A percentile compares a stretch with the other conserved stretches of the same genome.
Conservation (phyloP, 2,113 vertebrate species). For the Lepus americanus region DNA sequence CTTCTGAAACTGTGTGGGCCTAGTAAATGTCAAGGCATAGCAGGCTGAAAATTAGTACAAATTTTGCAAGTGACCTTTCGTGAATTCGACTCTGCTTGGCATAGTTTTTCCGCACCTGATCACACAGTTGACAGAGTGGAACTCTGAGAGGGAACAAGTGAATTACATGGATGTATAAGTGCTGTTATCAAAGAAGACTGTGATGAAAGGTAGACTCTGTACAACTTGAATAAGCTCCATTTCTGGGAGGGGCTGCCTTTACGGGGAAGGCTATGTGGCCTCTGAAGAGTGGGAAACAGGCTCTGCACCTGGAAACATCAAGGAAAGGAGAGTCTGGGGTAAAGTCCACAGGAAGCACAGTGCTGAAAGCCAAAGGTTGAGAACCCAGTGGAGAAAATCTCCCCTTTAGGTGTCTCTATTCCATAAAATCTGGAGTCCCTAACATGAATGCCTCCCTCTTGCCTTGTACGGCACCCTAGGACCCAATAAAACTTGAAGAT, state of each 20-base stretch:
- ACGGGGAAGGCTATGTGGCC: neutral
- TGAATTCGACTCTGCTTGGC: constrained; percentile 15
- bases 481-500: neutral
- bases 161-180: constrained; percentile 1
- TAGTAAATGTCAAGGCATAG: constrained; percentile 52
- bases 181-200: neutral
- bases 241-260: neutral
- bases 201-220: neutral
- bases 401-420: neutral
- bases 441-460: neutral
- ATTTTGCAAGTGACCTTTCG: constrained; percentile 63
- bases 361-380: constrained; percentile 28
- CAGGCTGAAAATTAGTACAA: constrained; percentile 47
- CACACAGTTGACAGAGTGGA: constrained; percentile 37
- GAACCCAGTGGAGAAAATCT: neutral
- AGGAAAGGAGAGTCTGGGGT: neutral
- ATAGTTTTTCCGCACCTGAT: constrained; percentile 4
- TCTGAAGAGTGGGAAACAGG: neutral
- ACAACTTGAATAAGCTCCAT: neutral
- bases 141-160: constrained; percentile 6
- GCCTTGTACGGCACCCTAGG: neutral
- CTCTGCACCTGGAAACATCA: neutral
- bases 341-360: neutral
- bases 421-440: neutral
- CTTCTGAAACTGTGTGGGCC: neutral